phyloP scores from a whole-genome alignment of 2,888 invertebrate species.

The Erynnis tages region DNA sequence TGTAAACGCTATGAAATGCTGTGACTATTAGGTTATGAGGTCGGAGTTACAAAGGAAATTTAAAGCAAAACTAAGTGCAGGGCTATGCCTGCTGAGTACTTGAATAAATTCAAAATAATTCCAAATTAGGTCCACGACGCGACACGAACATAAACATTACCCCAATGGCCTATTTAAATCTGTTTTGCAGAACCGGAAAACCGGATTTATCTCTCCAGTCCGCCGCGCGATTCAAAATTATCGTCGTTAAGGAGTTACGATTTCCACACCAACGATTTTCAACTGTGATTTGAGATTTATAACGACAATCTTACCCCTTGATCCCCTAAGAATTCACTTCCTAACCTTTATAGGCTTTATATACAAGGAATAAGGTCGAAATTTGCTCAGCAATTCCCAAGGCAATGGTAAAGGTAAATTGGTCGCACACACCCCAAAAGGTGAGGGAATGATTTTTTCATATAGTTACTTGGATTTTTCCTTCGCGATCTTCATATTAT shows the following conservation, averaged over 20 bases:
- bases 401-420: neutral
- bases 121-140: too few species aligned
- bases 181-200: constrained; percentile 42
- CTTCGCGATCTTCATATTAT: neutral
- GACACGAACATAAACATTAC: constrained; percentile 32
- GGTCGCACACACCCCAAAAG: constrained; percentile 19
- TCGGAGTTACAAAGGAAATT: too few species aligned
- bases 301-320: constrained; percentile 16
- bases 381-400: neutral
- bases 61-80: too few species aligned
- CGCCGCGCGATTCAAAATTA: constrained; percentile 25
- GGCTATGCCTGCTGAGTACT: too few species aligned
- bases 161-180: constrained; percentile 61
- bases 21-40: too few species aligned
- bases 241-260: constrained; percentile 28
- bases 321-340: neutral
- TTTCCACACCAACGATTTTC: constrained; percentile 25
- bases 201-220: constrained; percentile 26
- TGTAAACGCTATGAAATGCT: too few species aligned
- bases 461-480: constrained; percentile 5
- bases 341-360: constrained; percentile 7
- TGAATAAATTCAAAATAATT: too few species aligned
- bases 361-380: neutral
- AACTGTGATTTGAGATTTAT: constrained; percentile 27
- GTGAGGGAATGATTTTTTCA: constrained; percentile 21